Base-by-base conservation (phyloP, 2,797 vertebrate genomes). In the Iguana delicatissima region DNA sequence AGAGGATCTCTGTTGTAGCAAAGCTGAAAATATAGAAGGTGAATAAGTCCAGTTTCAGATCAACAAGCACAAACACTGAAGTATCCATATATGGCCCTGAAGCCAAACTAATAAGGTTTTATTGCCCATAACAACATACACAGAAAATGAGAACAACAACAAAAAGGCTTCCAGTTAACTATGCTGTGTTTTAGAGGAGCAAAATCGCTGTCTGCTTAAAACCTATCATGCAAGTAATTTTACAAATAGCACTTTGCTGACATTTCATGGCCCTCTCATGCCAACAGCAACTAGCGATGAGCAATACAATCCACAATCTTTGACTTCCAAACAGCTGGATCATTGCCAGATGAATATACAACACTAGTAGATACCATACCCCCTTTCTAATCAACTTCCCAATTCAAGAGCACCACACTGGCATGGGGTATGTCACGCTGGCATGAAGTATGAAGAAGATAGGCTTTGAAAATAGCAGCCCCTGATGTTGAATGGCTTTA, bases 361-460 rank as follows among this genome's bases (percentile, higher is more conserved):
- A 72, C 82, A 26, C 0, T 83, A 94, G 92, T 90, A 93, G 38
- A 94, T 35, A 83, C 74, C 35, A 42, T 95, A 91, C 81, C 91
- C 84, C 91, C 89, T 96, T 96, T 96, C 89, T 88, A 95, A 96
- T 95, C 94, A 96, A 89, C 92, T 96, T 97, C 92, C 89, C 93
- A 92, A 96, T 95, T 96, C 95, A 93, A 97, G 96, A 97, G 96
- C 73, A 67, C 55, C 80, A 87, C 87, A 69, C 89, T 87, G 85
- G 72, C 77, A 89, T 67, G 87, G 85, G 42, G 52, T 67, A 94
- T 86, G 93, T 88, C 95, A 93, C 46, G 82, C 92, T 95, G 94
- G 94, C 94, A 90, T 77, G 92, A 97, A 90, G 84, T 91, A 87
- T 74, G 84, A 93, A 90, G 91, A 83, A 93, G 52, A 32, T 0